These are phyloP conservation scores for Mythimna loreyi DNA, from an alignment of 2,888 invertebrate species.

Conservation along the genomic window DNA sequence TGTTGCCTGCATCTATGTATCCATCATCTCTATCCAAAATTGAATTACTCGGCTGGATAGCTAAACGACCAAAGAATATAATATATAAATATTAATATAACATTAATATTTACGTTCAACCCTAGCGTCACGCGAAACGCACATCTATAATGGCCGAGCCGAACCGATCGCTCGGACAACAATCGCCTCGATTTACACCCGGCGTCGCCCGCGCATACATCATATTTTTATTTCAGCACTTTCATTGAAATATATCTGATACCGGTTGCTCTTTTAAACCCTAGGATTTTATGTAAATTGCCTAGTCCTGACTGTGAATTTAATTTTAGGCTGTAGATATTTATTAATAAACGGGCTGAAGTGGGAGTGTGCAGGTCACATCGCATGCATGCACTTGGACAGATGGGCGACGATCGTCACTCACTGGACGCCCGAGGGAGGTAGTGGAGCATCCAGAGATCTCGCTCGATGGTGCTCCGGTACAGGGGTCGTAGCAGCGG, in stretches of 20 bases:
- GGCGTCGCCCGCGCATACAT: conserved; percentile 58
- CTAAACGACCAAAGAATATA: too few species aligned
- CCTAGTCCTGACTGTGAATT: conserved; percentile 29
- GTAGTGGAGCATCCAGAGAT: too few species aligned
- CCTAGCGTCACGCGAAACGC: conserved; percentile 63
- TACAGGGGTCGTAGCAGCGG: too few species aligned
- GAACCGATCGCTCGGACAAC: conserved; percentile 72
- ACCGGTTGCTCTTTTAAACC: conserved; percentile 14
- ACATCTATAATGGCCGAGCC: conserved; percentile 69
- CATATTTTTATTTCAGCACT: conserved; percentile 49
- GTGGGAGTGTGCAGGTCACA: too few species aligned
- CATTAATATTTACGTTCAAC: conserved; percentile 24
- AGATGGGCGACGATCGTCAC: too few species aligned
- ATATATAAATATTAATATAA: not conserved
- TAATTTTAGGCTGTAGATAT: conserved; percentile 7
- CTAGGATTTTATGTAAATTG: conserved; percentile 29
- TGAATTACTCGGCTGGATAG: too few species aligned
- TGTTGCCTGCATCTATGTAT: too few species aligned
- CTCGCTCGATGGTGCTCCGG: too few species aligned
- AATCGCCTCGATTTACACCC: conserved; percentile 66
- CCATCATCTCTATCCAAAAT: too few species aligned
- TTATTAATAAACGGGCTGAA: too few species aligned
- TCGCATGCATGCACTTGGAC: too few species aligned
- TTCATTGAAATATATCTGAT: conserved; percentile 39
- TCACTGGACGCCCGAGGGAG: too few species aligned